phyloP scores from a whole-genome alignment of 2,797 vertebrate species.

The Microtus californicus region DNA sequence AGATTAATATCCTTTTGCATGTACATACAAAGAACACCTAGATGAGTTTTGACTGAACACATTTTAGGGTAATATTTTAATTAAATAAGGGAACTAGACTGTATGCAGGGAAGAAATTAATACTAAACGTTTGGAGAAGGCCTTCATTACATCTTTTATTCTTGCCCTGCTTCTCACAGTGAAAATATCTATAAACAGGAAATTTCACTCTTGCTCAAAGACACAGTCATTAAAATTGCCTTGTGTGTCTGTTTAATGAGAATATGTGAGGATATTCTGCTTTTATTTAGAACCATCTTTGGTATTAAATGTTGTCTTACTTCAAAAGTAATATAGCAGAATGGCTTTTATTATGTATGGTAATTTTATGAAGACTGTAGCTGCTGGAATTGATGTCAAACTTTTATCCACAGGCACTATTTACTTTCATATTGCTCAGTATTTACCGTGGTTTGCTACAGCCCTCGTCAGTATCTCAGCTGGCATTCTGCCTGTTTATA shows the following conservation, averaged over 20 bases:
- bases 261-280: conserved; percentile 29
- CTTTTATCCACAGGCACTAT: conserved; percentile 59
- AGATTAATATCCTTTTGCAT: background rate
- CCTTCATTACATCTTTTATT: background rate
- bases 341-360: conserved; percentile 68
- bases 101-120: background rate
- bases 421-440: conserved; percentile 70
- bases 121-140: background rate
- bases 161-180: conserved; percentile 50
- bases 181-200: conserved; percentile 49
- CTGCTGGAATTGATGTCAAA: conserved; percentile 55
- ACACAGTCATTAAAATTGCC: conserved; percentile 67
- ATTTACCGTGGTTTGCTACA: conserved; percentile 53
- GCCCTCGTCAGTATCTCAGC: conserved; percentile 41
- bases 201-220: conserved; percentile 57
- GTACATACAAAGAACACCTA: background rate
- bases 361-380: conserved; percentile 70
- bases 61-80: conserved; percentile 48
- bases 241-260: conserved; percentile 44
- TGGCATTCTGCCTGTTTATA: conserved; percentile 54
- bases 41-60: conserved; percentile 14
- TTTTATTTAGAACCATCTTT: conserved; percentile 64
- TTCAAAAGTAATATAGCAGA: conserved; percentile 49
- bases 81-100: background rate
- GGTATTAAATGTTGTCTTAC: conserved; percentile 58